phyloP scores from a whole-genome alignment of 2,888 invertebrate genomes.

The Calameuta filiformis region DNA sequence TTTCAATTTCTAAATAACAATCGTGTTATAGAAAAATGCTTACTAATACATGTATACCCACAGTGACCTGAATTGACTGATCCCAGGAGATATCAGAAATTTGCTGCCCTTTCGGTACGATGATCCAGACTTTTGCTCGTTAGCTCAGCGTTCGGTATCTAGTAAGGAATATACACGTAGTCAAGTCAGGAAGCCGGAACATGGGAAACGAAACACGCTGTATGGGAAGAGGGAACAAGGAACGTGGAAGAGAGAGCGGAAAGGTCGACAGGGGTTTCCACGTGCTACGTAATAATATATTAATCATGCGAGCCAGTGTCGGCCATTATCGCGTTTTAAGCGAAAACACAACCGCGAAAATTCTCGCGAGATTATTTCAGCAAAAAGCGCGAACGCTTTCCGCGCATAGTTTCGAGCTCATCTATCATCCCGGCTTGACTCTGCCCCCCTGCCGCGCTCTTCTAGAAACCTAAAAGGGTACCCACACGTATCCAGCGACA shows the following conservation, averaged over 20 bases:
- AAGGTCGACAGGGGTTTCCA: background rate
- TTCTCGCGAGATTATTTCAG: constrained; percentile 52
- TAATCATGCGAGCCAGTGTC: constrained; percentile 36
- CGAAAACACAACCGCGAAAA: constrained; percentile 42
- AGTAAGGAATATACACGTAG: background rate
- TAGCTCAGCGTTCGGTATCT: background rate
- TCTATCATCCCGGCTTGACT: constrained; percentile 38
- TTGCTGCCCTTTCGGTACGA: background rate
- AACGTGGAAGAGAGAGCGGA: background rate
- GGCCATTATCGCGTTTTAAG: constrained; percentile 46
- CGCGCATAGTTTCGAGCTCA: constrained; percentile 39
- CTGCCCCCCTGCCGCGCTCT: background rate
- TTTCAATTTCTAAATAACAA: background rate
- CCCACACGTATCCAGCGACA: background rate
- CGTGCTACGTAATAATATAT: constrained; percentile 34
- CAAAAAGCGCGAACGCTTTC: constrained; percentile 45
- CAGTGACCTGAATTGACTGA: background rate
- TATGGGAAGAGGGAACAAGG: background rate
- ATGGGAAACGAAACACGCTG: background rate
- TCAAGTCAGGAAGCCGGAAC: background rate
- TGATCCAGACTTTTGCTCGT: background rate
- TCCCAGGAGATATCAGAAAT: background rate
- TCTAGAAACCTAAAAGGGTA: background rate
- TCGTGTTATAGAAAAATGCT: background rate
- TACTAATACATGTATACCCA: background rate